phyloP scores from a whole-genome alignment of 2,888 invertebrate species.

The Rhodophaea formosa region DNA sequence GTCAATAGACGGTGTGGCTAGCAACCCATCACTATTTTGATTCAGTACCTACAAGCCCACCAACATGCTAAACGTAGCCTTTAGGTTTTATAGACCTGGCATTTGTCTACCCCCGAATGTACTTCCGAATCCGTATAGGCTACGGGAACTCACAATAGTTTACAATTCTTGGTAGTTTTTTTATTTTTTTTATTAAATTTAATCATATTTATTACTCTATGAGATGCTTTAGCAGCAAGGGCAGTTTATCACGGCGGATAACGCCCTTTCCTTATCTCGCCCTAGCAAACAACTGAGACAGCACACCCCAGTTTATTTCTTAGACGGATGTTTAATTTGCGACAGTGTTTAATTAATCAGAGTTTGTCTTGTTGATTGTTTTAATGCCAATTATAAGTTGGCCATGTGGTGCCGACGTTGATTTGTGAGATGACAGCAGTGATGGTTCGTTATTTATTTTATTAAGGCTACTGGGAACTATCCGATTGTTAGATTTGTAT shows the following conservation, averaged over 20 bases:
- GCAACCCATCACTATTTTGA: too few relatives aligned
- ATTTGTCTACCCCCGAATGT: too few relatives aligned
- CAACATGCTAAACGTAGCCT: too few relatives aligned
- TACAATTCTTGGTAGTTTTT: too few relatives aligned
- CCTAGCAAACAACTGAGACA: neutral
- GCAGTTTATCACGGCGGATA: conserved; percentile 1
- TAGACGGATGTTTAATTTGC: conserved; percentile 69
- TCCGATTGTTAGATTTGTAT: neutral
- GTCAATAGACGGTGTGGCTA: too few relatives aligned
- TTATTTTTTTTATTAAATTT: neutral
- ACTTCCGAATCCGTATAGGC: too few relatives aligned
- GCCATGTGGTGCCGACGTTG: conserved; percentile 67
- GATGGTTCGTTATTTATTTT: conserved; percentile 13
- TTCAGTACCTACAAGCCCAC: too few relatives aligned
- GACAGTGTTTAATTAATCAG: conserved; percentile 76
- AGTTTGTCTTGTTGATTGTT: conserved; percentile 77
- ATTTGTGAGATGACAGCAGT: conserved; percentile 51
- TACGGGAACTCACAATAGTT: too few relatives aligned
- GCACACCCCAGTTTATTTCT: conserved; percentile 52
- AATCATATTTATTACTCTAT: neutral
- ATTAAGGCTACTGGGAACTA: neutral
- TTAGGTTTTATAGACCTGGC: too few relatives aligned
- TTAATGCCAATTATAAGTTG: conserved; percentile 70
- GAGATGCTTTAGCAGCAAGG: neutral
- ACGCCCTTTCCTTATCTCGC: conserved; percentile 13